Evolutionary conservation across 1,140 invertebrate species (phyloP).

Genomic region (Ptiloglossa arizonensis): DNA sequence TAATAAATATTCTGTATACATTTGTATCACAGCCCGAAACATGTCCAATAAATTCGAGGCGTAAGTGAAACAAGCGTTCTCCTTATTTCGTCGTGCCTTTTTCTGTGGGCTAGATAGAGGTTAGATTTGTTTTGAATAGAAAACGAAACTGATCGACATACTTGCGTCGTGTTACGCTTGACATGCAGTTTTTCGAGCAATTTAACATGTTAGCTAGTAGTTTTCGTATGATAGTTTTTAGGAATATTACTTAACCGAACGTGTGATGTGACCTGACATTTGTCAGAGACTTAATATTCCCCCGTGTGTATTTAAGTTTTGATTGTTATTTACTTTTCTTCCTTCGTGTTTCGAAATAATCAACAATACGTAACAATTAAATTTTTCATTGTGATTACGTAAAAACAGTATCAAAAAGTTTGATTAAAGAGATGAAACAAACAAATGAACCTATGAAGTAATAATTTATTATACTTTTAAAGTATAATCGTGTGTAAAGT

Average conservation of each 20-base stretch:
- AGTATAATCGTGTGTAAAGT: not conserved
- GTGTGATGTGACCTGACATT: constrained; percentile 15
- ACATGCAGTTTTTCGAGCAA: not conserved
- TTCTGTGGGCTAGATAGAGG: constrained; percentile 34
- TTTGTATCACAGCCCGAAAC: constrained; percentile 63
- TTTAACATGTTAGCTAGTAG: constrained; percentile 6
- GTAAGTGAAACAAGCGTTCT: constrained; percentile 79
- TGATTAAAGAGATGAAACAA: not conserved
- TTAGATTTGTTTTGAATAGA: constrained; percentile 52
- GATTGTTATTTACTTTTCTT: constrained; percentile 10
- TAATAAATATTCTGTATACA: constrained; percentile 69
- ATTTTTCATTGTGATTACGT: not conserved
- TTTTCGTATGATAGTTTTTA: not conserved
- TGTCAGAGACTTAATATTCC: constrained; percentile 20
- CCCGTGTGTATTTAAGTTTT: not conserved
- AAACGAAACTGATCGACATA: constrained; percentile 16
- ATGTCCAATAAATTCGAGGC: constrained; percentile 87
- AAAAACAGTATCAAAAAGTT: not conserved
- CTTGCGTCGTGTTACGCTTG: not conserved
- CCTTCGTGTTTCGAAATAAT: not conserved
- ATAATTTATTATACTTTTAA: not conserved
- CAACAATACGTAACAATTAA: not conserved
- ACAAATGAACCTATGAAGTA: constrained; percentile 2
- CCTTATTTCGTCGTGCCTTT: constrained; percentile 49
- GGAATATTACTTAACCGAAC: constrained; percentile 9